Evolutionary conservation across 2,888 invertebrate genomes (phyloP).

Genomic region (Micropterix aruncella): DNA sequence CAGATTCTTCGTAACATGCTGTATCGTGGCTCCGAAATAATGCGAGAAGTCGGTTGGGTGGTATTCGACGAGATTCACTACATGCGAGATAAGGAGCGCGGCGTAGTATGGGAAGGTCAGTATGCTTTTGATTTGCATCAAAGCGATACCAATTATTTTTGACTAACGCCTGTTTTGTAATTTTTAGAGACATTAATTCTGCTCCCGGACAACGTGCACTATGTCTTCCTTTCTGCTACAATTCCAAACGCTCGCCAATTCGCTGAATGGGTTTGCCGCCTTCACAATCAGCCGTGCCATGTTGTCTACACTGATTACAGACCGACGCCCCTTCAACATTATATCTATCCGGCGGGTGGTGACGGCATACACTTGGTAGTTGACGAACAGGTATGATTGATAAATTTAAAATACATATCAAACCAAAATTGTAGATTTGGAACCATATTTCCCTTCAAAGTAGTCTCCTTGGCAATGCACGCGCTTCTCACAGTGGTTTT

Average conservation of each 20-base stretch:
- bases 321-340: slow-evolving; percentile 96
- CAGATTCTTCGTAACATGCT: slow-evolving; percentile 96
- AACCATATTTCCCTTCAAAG: too few species aligned
- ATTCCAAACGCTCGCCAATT: slow-evolving; percentile 98
- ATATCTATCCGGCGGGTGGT: slow-evolving; percentile 93
- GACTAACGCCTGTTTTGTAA: slow-evolving; percentile 1
- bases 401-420: too few species aligned
- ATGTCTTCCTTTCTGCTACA: slow-evolving; percentile 97
- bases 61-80: slow-evolving; percentile 99
- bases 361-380: slow-evolving; percentile 94
- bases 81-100: slow-evolving; percentile 98
- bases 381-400: slow-evolving; percentile 57
- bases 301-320: slow-evolving; percentile 98
- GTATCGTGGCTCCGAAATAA: slow-evolving; percentile 95
- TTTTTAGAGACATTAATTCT: slow-evolving; percentile 83
- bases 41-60: slow-evolving; percentile 99
- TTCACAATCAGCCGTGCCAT: slow-evolving; percentile 95
- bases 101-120: slow-evolving; percentile 91
- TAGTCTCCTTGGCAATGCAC: too few species aligned
- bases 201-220: slow-evolving; percentile 93
- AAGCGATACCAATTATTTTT: too few species aligned
- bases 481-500: slow-evolving; percentile 2
- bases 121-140: not conserved
- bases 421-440: not conserved
- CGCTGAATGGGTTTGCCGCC: slow-evolving; percentile 85